phyloP scores from a whole-genome alignment of 2,888 invertebrate species.

The Phalera bucephala region DNA sequence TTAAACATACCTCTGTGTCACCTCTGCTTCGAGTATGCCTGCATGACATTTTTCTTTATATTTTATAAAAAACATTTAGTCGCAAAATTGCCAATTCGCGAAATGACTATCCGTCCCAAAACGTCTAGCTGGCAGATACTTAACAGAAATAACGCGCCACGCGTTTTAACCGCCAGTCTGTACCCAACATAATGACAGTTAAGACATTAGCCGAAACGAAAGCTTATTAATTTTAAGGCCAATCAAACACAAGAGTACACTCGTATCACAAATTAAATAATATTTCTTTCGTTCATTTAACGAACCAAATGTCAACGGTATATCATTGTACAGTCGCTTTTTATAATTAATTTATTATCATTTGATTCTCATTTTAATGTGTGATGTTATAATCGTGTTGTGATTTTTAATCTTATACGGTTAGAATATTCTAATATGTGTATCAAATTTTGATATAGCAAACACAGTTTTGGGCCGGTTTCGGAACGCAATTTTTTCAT shows the following conservation, averaged over 20 bases:
- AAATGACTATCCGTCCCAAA: no score
- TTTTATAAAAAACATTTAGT: no score
- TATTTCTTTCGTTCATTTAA: constrained; percentile 29
- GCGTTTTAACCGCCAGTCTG: constrained; percentile 9
- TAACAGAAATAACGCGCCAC: no score
- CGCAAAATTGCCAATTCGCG: no score
- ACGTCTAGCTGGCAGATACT: no score
- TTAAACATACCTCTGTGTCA: no score
- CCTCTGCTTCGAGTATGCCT: no score
- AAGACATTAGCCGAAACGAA: constrained; percentile 16
- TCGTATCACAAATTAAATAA: constrained; percentile 25
- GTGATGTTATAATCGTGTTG: not conserved
- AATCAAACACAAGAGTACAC: constrained; percentile 20
- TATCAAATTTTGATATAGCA: no score
- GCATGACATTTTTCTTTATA: no score
- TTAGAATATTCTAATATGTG: no score
- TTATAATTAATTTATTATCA: constrained; percentile 24
- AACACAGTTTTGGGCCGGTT: no score
- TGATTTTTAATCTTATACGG: not conserved
- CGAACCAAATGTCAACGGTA: constrained; percentile 21
- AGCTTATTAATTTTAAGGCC: constrained; percentile 22
- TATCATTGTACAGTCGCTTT: constrained; percentile 29
- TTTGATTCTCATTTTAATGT: constrained; percentile 11
- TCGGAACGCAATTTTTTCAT: no score
- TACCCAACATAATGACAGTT: constrained; percentile 1